Evolutionary conservation across 2,888 invertebrate genomes (phyloP).

Genomic region (Eupithecia dodoneata): DNA sequence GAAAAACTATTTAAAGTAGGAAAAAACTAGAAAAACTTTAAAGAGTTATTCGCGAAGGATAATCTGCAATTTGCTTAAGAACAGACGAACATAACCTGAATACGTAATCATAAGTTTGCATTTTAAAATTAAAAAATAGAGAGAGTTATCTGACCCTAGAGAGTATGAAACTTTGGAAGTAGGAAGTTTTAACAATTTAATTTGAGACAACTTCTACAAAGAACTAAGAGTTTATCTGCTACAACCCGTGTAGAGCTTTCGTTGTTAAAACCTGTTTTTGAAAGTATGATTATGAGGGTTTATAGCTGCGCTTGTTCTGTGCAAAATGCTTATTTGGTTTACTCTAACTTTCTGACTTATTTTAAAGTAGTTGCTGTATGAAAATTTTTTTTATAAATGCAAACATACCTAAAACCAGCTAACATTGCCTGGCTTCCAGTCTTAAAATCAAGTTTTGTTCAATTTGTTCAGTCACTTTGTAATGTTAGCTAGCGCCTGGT

Average conservation of each 20-base stretch:
- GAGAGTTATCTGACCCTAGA: conserved; percentile 26
- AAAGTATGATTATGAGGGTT: conserved; percentile 39
- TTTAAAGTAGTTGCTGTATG: conserved; percentile 7
- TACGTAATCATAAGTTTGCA: conserved; percentile 34
- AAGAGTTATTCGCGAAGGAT: conserved; percentile 35
- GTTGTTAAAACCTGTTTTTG: conserved; percentile 16
- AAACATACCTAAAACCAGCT: not conserved
- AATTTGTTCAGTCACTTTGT: not conserved
- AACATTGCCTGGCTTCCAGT: not conserved
- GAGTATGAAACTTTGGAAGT: conserved; percentile 27
- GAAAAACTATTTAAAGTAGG: conserved; percentile 10
- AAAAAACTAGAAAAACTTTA: conserved; percentile 25
- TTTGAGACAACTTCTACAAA: conserved; percentile 38
- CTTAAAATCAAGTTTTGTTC: not conserved
- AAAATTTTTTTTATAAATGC: conserved; percentile 5
- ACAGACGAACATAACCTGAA: conserved; percentile 35
- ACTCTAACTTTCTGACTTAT: conserved; percentile 18
- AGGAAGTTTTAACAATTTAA: conserved; percentile 39
- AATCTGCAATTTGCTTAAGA: conserved; percentile 38
- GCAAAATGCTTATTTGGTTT: conserved; percentile 25
- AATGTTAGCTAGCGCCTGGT: too few relatives aligned
- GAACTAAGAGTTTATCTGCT: conserved; percentile 9
- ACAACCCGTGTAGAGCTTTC: not conserved
- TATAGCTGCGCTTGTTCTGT: conserved; percentile 25
- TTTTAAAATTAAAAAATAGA: conserved; percentile 26